A percentile compares a stretch with the other conserved stretches of the same genome.
phyloP scores from a whole-genome alignment of 2,797 vertebrate species.

The Falco biarmicus region DNA sequence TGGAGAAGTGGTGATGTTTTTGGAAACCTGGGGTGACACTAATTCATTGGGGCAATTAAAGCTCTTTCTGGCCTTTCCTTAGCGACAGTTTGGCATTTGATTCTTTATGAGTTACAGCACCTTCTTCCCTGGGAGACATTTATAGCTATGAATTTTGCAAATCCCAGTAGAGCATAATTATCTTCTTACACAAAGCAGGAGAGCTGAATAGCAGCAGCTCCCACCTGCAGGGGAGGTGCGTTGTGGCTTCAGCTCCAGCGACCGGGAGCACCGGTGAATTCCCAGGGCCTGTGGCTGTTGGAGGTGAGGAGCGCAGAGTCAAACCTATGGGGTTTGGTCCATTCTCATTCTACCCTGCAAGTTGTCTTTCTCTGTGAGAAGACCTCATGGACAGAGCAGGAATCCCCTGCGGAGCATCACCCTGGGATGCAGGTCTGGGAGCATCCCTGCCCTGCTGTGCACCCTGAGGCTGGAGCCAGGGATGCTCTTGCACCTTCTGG shows the following conservation, averaged over 20 bases:
- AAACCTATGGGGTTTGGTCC: rapidly evolving
- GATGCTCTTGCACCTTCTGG: neutral
- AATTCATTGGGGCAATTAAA: neutral
- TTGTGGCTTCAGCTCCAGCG: neutral
- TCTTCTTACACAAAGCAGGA: neutral
- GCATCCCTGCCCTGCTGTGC: rapidly evolving
- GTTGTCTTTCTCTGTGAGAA: rapidly evolving
- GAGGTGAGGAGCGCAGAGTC: rapidly evolving
- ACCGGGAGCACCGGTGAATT: neutral
- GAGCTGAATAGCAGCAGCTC: neutral
- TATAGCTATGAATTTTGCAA: neutral
- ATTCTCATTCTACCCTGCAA: neutral
- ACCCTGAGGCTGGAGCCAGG: rapidly evolving
- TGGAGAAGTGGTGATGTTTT: rapidly evolving
- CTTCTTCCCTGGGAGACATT: neutral
- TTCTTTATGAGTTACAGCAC: neutral
- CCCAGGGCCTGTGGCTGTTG: neutral
- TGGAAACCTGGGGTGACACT: neutral
- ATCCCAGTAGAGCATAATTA: neutral
- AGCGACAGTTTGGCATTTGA: neutral
- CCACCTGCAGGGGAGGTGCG: rapidly evolving
- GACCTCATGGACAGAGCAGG: rapidly evolving
- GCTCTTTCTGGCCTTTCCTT: neutral
- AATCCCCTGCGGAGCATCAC: rapidly evolving
- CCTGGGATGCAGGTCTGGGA: neutral